Evolutionary conservation across 2,888 invertebrate species (phyloP).

Genomic region (Abrostola triplasia): DNA sequence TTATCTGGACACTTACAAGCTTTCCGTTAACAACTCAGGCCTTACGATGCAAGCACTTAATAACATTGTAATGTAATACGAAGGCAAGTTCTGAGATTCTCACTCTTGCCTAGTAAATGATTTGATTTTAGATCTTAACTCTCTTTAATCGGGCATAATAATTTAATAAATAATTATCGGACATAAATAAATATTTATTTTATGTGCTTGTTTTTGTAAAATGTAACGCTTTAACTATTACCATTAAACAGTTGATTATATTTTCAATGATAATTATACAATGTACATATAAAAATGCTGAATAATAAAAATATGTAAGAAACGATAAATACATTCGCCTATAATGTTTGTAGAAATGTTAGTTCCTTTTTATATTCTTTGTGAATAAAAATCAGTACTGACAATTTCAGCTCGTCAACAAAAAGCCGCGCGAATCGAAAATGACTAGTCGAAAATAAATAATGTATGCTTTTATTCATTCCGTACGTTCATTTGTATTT

Average conservation of each 20-base stretch:
- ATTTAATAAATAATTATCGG: no score
- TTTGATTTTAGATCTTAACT: no score
- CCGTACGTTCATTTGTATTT: slow-evolving; percentile 27
- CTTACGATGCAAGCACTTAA: slow-evolving; percentile 7
- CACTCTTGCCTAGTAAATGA: no score
- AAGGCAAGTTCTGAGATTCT: no score
- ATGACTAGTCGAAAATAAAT: slow-evolving; percentile 9
- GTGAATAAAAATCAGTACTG: not conserved
- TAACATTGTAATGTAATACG: slow-evolving; percentile 11
- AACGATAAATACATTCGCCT: not conserved
- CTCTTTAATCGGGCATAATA: no score
- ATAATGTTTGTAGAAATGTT: not conserved
- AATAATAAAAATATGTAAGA: not conserved
- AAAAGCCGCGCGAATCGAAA: slow-evolving; percentile 1
- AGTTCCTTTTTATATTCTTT: not conserved
- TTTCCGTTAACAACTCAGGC: slow-evolving; percentile 24
- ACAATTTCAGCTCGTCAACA: not conserved
- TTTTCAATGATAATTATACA: no score
- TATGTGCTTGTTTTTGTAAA: no score
- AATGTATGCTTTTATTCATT: slow-evolving; percentile 29
- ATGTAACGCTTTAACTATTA: no score
- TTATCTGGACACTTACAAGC: slow-evolving; percentile 38
- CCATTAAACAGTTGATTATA: no score
- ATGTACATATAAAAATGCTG: no score
- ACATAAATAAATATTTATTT: no score